Evolutionary conservation across 2,888 invertebrate species (phyloP).

Genomic region (Rhagonycha fulva): DNA sequence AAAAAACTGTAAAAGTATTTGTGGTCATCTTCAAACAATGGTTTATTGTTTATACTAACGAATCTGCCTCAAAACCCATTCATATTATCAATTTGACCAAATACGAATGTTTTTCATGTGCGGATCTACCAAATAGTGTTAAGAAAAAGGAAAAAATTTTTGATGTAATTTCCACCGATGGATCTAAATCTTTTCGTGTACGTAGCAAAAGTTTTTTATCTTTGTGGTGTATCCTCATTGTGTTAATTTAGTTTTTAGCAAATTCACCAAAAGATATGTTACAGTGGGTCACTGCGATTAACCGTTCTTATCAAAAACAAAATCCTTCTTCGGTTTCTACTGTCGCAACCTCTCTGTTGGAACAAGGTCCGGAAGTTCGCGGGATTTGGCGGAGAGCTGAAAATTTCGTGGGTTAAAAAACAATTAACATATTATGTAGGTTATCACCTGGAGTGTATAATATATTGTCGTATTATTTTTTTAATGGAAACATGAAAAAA

Average conservation of each 20-base stretch:
- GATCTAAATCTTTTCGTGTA: slow-evolving; percentile 16
- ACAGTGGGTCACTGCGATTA: slow-evolving; percentile 30
- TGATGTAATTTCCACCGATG: slow-evolving; percentile 1
- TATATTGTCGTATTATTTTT: too few species aligned
- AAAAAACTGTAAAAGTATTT: slow-evolving; percentile 18
- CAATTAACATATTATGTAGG: too few species aligned
- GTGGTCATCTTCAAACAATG: slow-evolving; percentile 13
- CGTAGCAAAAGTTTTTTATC: background rate
- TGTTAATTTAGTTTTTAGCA: slow-evolving; percentile 28
- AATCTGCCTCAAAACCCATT: slow-evolving; percentile 24
- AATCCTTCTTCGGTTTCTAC: slow-evolving; percentile 10
- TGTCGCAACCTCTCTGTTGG: too few species aligned
- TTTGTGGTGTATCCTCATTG: background rate
- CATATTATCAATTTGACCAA: slow-evolving; percentile 25
- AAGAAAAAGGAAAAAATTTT: slow-evolving; percentile 21
- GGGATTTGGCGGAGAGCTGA: too few species aligned
- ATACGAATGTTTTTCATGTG: slow-evolving; percentile 17
- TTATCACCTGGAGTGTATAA: too few species aligned
- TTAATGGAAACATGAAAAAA: too few species aligned
- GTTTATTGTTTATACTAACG: slow-evolving; percentile 21
- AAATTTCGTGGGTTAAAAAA: too few species aligned
- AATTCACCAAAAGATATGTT: slow-evolving; percentile 26
- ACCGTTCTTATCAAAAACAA: background rate
- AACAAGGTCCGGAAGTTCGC: too few species aligned
- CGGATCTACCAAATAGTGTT: slow-evolving; percentile 8